Conservation (phyloP, 2,113 vertebrate genomes). For the Osmerus eperlanus region DNA sequence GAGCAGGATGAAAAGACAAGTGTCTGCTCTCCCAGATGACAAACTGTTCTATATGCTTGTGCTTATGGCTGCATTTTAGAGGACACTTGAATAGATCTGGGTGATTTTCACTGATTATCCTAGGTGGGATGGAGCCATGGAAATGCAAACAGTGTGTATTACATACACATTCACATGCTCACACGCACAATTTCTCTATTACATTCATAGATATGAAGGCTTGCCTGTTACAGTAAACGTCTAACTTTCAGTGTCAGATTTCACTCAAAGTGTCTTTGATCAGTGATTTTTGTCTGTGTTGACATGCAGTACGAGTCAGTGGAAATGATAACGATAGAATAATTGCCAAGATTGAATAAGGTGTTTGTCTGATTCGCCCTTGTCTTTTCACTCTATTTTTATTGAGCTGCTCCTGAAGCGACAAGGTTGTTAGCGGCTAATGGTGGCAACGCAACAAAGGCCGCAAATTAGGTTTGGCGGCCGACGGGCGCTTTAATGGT, state of each 20-base stretch:
- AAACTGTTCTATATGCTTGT: constrained; percentile 18
- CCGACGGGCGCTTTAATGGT: constrained; percentile 48
- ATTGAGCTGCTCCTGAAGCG: constrained; percentile 38
- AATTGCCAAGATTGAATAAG: constrained; percentile 38
- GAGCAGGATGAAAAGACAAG: neutral
- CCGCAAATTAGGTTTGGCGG: constrained; percentile 56
- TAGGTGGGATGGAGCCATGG: neutral
- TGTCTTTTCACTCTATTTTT: constrained; percentile 41
- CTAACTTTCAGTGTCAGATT: constrained; percentile 26
- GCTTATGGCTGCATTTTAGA: constrained; percentile 26
- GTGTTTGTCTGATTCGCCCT: constrained; percentile 36
- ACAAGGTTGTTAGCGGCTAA: constrained; percentile 51
- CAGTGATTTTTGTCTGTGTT: constrained; percentile 31
- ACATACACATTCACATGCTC: constrained; percentile 17
- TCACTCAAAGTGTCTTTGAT: constrained; percentile 40
- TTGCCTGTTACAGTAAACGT: constrained; percentile 30
- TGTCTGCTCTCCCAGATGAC: constrained; percentile 37
- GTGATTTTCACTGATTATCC: constrained; percentile 27
- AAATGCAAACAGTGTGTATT: no score
- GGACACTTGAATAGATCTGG: constrained; percentile 22
- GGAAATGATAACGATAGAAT: constrained; percentile 37
- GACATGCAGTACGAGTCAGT: constrained; percentile 39
- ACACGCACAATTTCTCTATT: neutral
- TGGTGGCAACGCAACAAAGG: constrained; percentile 55
- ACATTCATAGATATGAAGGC: constrained; percentile 22